Percentiles rank a stretch among this genome's conserved stretches.
phyloP scores from a whole-genome alignment of 2,113 vertebrate genomes.

The Hydrolagus affinis region DNA sequence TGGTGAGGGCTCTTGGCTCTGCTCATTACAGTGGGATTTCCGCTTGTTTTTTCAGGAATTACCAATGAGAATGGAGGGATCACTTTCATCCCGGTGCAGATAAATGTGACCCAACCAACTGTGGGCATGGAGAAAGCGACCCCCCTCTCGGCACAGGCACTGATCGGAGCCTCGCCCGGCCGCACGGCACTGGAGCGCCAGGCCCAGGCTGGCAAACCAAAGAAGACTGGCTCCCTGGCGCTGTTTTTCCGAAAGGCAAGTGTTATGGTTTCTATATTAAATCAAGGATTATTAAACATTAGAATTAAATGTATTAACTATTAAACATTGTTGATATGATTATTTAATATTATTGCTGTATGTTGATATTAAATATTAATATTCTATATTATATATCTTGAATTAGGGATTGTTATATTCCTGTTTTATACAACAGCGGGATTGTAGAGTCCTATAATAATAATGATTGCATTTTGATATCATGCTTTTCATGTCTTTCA shows the following conservation, averaged over 20 bases:
- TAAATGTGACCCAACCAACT: constrained; percentile 54
- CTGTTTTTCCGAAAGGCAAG: constrained; percentile 92
- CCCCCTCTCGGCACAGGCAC: constrained; percentile 60
- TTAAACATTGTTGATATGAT: background rate
- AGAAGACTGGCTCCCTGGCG: constrained; percentile 80
- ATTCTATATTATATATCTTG: no score
- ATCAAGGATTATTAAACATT: background rate
- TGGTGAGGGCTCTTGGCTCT: background rate
- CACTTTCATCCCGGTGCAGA: constrained; percentile 67
- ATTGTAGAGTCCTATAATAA: no score
- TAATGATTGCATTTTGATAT: no score
- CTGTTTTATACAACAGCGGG: no score
- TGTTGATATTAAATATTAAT: background rate
- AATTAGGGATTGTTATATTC: no score
- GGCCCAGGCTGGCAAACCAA: constrained; percentile 54
- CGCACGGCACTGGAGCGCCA: constrained; percentile 44
- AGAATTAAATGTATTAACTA: background rate
- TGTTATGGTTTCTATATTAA: background rate
- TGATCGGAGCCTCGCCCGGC: constrained; percentile 58
- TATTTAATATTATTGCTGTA: background rate
- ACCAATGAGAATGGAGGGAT: constrained; percentile 61
- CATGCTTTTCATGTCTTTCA: no score
- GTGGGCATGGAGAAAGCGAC: constrained; percentile 41
- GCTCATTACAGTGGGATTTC: background rate
- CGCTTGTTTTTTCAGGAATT: constrained; percentile 53